Conservation (phyloP, 2,797 vertebrate species). For the Cryptoprocta ferox region DNA sequence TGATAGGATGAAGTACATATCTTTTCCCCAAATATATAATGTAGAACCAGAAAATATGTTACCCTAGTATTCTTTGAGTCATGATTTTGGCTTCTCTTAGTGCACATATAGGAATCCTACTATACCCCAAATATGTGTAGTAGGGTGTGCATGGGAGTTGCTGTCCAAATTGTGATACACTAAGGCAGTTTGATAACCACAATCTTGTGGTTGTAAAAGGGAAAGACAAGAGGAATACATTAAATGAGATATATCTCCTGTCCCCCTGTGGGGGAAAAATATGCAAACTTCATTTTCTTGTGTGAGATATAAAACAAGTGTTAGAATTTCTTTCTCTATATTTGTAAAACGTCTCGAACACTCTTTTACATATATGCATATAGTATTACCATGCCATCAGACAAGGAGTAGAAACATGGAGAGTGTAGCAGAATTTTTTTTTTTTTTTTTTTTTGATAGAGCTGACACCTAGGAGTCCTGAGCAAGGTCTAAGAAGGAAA, state of each 20-base stretch:
- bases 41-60: background rate
- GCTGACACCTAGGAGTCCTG: background rate
- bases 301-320: background rate
- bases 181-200: background rate
- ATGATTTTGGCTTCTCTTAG: background rate
- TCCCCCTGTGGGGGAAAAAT: background rate
- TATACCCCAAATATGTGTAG: background rate
- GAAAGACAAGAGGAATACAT: background rate
- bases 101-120: background rate
- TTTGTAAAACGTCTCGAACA: background rate
- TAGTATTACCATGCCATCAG: background rate
- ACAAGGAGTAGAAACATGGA: background rate
- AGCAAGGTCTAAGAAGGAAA: background rate
- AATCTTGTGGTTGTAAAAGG: background rate
- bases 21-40: background rate
- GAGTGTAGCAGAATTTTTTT: background rate
- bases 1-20: background rate
- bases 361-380: background rate
- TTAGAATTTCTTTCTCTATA: background rate
- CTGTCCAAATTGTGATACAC: background rate
- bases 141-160: background rate
- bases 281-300: background rate
- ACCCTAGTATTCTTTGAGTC: background rate
- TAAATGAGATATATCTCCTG: background rate
- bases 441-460: background rate